Base-by-base conservation (phyloP, 2,113 vertebrate genomes). In the Artemisiospiza belli region DNA sequence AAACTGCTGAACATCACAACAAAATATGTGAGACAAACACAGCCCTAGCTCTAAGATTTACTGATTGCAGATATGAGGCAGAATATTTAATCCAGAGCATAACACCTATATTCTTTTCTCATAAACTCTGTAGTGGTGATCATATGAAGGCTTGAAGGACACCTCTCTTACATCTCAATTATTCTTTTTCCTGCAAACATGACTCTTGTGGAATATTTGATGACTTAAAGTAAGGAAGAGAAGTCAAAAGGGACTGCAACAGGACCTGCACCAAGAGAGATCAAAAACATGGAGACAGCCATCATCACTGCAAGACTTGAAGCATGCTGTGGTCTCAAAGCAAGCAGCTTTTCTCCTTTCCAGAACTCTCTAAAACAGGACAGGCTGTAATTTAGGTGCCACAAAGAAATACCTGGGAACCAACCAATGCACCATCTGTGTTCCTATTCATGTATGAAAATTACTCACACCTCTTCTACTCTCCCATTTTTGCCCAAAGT, bases 271-370 rank as follows among this genome's bases (percentile, higher is more conserved):
- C 16, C 19, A 59, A 75, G 28, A 78, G 8, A 77, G 11, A 28
- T 1, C 0, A 0, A 68, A 83, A 83, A 81, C 12, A 47, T 31
- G n/a, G 24, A 64, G 13, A 43, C 15, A 54, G 18, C 10, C 44
- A 68, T 35, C 12, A 35, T 11, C 66, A 66, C 43, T 37, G 17
- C 37, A 82, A 75, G 24, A 8, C 16, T 67, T 78, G 22, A 43
- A 15, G 12, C 43, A 51, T n/a, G 31, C 37, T 88, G 41, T 28
- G 28, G 19, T 54, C 25, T 51, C 43, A 15, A 3, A 72, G 24
- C 18, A 78, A 70, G 18, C 8, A 82, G 8, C 3, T 74, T 33
- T 92, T 37, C 47, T 64, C 18, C n/a, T 75, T 85, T 75, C 39
- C 11, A 25, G 23, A 63, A 49, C 59, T 75, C 59, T 83, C 22